Base-by-base conservation (phyloP, 2,888 invertebrate genomes). In the Sphecodes monilicornis region DNA sequence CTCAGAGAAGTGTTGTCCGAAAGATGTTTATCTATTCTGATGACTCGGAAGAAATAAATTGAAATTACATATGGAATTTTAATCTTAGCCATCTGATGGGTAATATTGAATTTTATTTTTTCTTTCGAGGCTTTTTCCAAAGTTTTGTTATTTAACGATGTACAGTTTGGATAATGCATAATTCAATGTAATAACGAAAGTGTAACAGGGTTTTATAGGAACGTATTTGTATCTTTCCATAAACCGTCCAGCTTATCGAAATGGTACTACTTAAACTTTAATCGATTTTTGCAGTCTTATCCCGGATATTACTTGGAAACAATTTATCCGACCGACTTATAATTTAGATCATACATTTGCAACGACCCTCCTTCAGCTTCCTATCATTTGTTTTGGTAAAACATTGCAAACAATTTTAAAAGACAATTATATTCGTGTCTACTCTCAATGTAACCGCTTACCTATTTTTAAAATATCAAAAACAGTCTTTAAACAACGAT, bases 181-280 rank as follows among this genome's bases (percentile, higher is more conserved):
- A 66, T 66, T 36, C 36, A 36, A 36, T 18, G 32, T 66, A 66
- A 66, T 36, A 66, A 66, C 18, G 32, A 22, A 36, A 66, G 64
- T 22, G 2, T 10, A 60, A 22, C 10, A 16, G 64, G 36, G 32
- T 10, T 66, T 66, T 10, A 36, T 66, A 66, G 64, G 36, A 66
- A 36, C 64, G 29, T 36, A 66, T 66, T 66, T 66, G 64, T 36
- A 36, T 39, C 39, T 69, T 39, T n/a, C 68, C n/a, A 39, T 69
- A 41, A 69, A n/a, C 22, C 32, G 64, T 18, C 8, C 64, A 36
- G 64, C 64, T 66, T 69, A 69, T n/a, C 39, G n/a, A 69, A 41
- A n/a, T 26, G n/a, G 22, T 39, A 69, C n/a, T 39, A 69, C n/a
- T n/a, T 39, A 41, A 41, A 66, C 64, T 66, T 66, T 66, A 36